These are phyloP conservation scores for Melanotaenia maccullochi DNA, from an alignment of 2,797 vertebrate genomes.

Conservation along the genomic window DNA sequence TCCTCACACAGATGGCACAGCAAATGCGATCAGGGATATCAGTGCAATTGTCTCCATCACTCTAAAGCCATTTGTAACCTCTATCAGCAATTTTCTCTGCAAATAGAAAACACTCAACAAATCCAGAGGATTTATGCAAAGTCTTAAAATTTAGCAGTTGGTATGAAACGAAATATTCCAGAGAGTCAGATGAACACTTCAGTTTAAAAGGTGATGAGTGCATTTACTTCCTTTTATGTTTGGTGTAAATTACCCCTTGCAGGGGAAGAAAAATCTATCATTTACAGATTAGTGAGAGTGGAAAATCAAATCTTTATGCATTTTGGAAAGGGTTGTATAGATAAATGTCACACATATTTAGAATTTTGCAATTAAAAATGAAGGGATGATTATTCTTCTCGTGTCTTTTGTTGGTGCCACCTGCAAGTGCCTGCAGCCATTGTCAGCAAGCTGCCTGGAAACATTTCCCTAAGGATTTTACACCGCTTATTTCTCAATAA, in stretches of 20 bases:
- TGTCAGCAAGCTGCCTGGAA: constrained; percentile 24
- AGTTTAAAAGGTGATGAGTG: constrained; percentile 31
- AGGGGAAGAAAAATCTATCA: constrained; percentile 53
- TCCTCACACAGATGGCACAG: constrained; percentile 66
- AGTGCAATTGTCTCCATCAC: constrained; percentile 59
- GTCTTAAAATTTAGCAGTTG: constrained; percentile 64
- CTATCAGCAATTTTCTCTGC: constrained; percentile 63
- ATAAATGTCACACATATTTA: constrained; percentile 36
- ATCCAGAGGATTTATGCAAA: constrained; percentile 56
- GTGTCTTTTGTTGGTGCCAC: constrained; percentile 41
- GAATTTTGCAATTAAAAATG: constrained; percentile 59
- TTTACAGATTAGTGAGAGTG: constrained; percentile 51
- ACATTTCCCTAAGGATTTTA: constrained; percentile 31
- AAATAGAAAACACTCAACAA: constrained; percentile 63
- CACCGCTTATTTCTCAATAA: constrained; percentile 50
- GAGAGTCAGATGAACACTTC: constrained; percentile 49
- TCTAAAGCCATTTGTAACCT: constrained; percentile 62
- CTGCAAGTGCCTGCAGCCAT: constrained; percentile 23
- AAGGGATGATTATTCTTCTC: constrained; percentile 57
- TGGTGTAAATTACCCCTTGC: constrained; percentile 50
- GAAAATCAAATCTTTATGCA: constrained; percentile 61
- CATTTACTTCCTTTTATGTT: constrained; percentile 48
- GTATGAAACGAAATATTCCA: constrained; percentile 63
- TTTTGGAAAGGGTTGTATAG: constrained; percentile 44
- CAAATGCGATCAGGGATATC: constrained; percentile 63